Base-by-base conservation (phyloP, 2,888 invertebrate species). In the Pardosa pseudoannulata region DNA sequence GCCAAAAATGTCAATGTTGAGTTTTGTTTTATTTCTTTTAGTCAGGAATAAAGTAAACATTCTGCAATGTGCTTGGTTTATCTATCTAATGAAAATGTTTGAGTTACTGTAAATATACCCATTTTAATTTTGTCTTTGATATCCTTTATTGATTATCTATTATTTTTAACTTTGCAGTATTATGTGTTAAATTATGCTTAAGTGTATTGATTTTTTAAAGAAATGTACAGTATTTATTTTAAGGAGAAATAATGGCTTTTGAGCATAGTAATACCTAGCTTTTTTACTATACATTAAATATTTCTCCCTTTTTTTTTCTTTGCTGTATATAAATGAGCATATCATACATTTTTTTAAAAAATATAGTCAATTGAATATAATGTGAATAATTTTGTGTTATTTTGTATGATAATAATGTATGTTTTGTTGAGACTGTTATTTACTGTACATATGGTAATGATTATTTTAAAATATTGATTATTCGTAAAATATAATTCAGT, bases 241-340 rank as follows among this genome's bases (percentile, higher is more conserved):
- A n/a, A 65, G 65, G n/a, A 1, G 31, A 65, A 65, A 29, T 11
- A 16, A 2, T 56, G 19, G 56, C 19, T 56, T 36, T 23, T 56
- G 23, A 56, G 16, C 23, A 23, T n/a, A 23, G 6, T 23, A 19
- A 16, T 56, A 16, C 23, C n/a, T 56, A 56, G 1, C 11, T 56
- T 56, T 46, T 46, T 16, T 56, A 56, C 23, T 23, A 56, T 56
- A 16, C 56, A 56, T 56, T n/a, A 23, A 23, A 36, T 23, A 56
- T 65, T 67, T 19, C 31, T 67, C 5, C 23, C 7, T 67, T 64
- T 64, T 6, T 29, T 28, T 19, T 19, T 19, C 23, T 28, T 2
- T 67, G 67, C 67, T 67, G 70, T 70, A 70, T 70, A 70, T 70
- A 70, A 27, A 36, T 2, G 27, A 70, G 70, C 70, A 70, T 70